These are phyloP conservation scores for Antheraea yamamai DNA, from an alignment of 2,888 invertebrate species.

Conservation along the genomic window DNA sequence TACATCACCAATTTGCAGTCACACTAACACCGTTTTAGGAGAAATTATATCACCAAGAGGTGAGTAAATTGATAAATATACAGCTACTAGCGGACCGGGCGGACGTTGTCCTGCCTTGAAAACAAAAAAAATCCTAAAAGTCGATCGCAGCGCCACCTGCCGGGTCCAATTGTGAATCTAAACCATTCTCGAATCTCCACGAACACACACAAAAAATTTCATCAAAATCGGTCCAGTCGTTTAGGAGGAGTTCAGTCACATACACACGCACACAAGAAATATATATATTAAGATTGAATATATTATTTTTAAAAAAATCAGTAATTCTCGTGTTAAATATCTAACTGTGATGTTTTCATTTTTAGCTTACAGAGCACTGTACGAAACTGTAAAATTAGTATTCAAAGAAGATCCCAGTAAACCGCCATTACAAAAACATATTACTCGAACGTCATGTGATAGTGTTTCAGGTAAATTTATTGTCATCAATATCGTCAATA, in stretches of 20 bases:
- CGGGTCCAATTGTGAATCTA: too few species aligned
- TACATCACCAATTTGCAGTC: neutral
- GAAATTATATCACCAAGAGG: constrained; percentile 42
- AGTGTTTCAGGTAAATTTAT: constrained; percentile 30
- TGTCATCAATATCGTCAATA: too few species aligned
- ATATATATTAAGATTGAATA: too few species aligned
- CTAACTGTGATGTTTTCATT: neutral
- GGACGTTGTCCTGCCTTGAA: too few species aligned
- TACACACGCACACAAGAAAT: too few species aligned
- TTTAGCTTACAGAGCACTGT: constrained; percentile 51
- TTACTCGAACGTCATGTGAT: constrained; percentile 4
- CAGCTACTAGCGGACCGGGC: too few species aligned
- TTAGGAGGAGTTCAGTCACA: too few species aligned
- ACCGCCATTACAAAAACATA: constrained; percentile 23
- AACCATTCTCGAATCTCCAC: too few species aligned
- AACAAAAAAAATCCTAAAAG: too few species aligned
- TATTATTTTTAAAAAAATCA: neutral
- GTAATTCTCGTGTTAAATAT: neutral
- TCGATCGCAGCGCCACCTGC: too few species aligned
- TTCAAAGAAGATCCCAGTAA: constrained; percentile 28
- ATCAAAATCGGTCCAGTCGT: too few species aligned
- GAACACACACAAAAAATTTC: too few species aligned
- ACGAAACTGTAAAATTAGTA: constrained; percentile 43
- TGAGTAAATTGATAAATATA: constrained; percentile 22
- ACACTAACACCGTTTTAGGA: neutral